Conservation (phyloP, 1,140 invertebrate genomes). For the Batillaria attramentaria region DNA sequence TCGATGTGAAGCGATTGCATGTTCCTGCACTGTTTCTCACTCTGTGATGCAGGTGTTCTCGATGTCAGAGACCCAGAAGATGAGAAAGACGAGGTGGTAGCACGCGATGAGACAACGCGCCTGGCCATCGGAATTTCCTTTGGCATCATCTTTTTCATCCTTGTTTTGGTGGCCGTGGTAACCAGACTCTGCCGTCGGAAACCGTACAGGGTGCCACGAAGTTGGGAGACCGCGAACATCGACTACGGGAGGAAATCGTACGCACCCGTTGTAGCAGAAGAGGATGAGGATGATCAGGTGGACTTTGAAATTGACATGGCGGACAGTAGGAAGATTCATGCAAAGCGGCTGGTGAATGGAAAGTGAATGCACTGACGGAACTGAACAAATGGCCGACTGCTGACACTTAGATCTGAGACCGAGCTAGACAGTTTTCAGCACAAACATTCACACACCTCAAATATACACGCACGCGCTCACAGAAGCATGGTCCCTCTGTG, state of each 20-base stretch:
- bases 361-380: neutral
- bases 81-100: neutral
- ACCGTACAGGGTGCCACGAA: neutral
- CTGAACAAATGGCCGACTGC: too few species aligned
- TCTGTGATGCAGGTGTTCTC: neutral
- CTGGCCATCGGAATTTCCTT: conserved; percentile 33
- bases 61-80: neutral
- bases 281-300: conserved; percentile 25
- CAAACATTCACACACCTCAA: too few species aligned
- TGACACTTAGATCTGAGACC: too few species aligned
- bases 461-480: too few species aligned
- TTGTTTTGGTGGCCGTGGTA: conserved; percentile 16
- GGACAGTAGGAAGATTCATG: too few species aligned
- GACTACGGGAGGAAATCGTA: conserved; percentile 38
- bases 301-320: conserved; percentile 42
- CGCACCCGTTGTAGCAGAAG: conserved; percentile 7
- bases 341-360: neutral
- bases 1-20: neutral
- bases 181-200: conserved; percentile 12
- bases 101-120: neutral
- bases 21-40: neutral
- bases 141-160: conserved; percentile 15
- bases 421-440: too few species aligned
- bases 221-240: conserved; percentile 35
- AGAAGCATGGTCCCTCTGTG: too few species aligned